Percentiles rank a stretch among this genome's conserved stretches.
Evolutionary conservation across 1,140 invertebrate species (phyloP).

Genomic region (Elymnias hypermnestra): DNA sequence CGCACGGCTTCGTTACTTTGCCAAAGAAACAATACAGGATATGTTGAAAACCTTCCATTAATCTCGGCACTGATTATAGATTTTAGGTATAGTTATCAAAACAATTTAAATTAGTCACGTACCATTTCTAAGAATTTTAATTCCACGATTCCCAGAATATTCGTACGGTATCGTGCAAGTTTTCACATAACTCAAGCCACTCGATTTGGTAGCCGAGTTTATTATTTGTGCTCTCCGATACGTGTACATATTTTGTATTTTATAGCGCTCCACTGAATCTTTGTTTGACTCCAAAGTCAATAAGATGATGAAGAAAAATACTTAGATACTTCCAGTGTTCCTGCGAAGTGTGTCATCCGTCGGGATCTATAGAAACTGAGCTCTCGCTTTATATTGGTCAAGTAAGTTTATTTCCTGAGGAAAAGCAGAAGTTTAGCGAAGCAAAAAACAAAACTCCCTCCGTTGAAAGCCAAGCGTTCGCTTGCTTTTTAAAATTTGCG

Average conservation of each 20-base stretch:
- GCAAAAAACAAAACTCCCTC: slow-evolving; percentile 11
- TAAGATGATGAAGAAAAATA: slow-evolving; percentile 6
- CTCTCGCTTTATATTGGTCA: slow-evolving; percentile 18
- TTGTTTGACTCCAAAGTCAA: slow-evolving; percentile 39
- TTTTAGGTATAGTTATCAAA: no score
- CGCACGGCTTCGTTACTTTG: no score
- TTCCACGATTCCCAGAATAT: slow-evolving; percentile 26
- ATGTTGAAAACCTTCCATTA: no score
- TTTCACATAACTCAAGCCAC: slow-evolving; percentile 68
- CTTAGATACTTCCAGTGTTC: slow-evolving; percentile 10
- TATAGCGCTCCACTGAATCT: slow-evolving; percentile 45
- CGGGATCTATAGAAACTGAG: slow-evolving; percentile 20
- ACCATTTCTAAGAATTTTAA: slow-evolving; percentile 27
- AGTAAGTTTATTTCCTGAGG: slow-evolving; percentile 18
- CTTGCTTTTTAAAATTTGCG: slow-evolving; percentile 9
- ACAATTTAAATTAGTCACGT: neutral
- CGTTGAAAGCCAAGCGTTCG: slow-evolving; percentile 12
- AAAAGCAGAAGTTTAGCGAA: slow-evolving; percentile 14
- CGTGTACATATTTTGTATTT: slow-evolving; percentile 50
- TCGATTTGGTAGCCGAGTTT: slow-evolving; percentile 63
- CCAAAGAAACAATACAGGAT: no score
- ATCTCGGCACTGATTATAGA: no score
- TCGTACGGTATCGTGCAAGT: slow-evolving; percentile 49
- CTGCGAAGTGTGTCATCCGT: slow-evolving; percentile 20
- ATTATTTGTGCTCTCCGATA: slow-evolving; percentile 58